Percentiles rank a stretch among this genome's conserved stretches.
These are phyloP conservation scores for Dicaeum eximium DNA, from an alignment of 2,113 vertebrate species.

Conservation along the genomic window DNA sequence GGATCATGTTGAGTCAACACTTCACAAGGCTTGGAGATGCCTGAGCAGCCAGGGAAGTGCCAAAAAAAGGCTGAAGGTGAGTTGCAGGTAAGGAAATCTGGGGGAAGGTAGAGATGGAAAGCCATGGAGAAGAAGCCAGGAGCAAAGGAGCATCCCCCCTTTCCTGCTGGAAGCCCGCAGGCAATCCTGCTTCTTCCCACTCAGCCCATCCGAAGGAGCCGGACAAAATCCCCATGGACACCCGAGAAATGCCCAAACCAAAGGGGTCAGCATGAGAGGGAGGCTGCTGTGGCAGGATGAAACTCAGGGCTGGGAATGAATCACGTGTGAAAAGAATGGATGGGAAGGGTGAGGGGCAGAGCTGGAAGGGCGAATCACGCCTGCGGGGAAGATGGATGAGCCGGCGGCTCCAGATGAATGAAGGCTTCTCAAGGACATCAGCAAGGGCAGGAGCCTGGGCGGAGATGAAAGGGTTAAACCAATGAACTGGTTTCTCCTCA, in stretches of 20 bases:
- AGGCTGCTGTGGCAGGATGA: not conserved
- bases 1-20: fast-evolving
- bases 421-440: not conserved
- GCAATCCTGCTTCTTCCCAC: not conserved
- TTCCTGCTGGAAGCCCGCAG: not conserved
- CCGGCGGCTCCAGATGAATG: fast-evolving
- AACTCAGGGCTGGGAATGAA: not conserved
- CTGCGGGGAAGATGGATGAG: not conserved
- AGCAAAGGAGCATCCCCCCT: not conserved
- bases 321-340: fast-evolving
- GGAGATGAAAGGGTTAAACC: not conserved
- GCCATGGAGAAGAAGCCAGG: not conserved
- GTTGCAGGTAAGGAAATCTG: not conserved
- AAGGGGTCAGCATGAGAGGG: not conserved
- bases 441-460: fast-evolving
- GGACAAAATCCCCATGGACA: not conserved
- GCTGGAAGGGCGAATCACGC: not conserved
- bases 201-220: not conserved
- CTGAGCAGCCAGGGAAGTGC: fast-evolving
- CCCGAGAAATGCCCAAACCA: not conserved
- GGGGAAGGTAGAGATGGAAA: not conserved
- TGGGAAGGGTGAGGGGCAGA: not conserved
- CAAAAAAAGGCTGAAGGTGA: not conserved
- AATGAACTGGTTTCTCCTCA: fast-evolving
- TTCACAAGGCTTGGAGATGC: not conserved